These are phyloP conservation scores for Syrista parreyssii DNA, from an alignment of 2,888 invertebrate species.

Conservation along the genomic window DNA sequence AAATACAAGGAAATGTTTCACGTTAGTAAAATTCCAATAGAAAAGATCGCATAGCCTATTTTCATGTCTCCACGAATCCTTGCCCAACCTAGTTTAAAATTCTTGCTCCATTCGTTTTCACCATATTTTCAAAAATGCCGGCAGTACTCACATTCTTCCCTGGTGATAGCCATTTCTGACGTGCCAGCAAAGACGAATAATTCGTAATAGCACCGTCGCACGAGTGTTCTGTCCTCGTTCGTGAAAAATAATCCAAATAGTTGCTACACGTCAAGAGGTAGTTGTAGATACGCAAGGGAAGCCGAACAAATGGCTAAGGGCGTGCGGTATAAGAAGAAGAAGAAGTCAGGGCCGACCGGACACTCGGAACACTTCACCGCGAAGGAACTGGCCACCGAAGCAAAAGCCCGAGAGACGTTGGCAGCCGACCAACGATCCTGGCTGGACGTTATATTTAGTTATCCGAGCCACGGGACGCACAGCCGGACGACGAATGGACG, in stretches of 20 bases:
- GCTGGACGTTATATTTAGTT: constrained; percentile 62
- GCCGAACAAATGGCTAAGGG: background rate
- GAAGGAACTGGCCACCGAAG: constrained; percentile 32
- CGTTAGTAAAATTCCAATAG: background rate
- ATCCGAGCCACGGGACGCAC: constrained; percentile 34
- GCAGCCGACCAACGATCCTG: constrained; percentile 59
- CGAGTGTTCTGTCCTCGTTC: background rate
- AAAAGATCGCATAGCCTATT: background rate
- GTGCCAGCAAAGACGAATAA: background rate
- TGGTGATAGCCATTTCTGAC: constrained; percentile 60
- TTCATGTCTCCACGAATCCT: background rate
- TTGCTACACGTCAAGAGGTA: background rate
- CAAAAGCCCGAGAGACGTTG: constrained; percentile 40
- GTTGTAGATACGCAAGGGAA: background rate
- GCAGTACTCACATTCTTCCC: constrained; percentile 63
- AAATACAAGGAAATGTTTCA: background rate
- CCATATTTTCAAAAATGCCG: background rate
- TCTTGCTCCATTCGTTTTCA: background rate
- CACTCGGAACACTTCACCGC: constrained; percentile 27
- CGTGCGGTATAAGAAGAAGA: background rate
- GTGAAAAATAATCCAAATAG: background rate
- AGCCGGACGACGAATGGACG: background rate
- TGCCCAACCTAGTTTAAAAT: background rate
- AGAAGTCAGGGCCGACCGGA: constrained; percentile 7
- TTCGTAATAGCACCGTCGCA: background rate